phyloP scores from a whole-genome alignment of 2,113 vertebrate genomes.

The Oreochromis niloticus region DNA sequence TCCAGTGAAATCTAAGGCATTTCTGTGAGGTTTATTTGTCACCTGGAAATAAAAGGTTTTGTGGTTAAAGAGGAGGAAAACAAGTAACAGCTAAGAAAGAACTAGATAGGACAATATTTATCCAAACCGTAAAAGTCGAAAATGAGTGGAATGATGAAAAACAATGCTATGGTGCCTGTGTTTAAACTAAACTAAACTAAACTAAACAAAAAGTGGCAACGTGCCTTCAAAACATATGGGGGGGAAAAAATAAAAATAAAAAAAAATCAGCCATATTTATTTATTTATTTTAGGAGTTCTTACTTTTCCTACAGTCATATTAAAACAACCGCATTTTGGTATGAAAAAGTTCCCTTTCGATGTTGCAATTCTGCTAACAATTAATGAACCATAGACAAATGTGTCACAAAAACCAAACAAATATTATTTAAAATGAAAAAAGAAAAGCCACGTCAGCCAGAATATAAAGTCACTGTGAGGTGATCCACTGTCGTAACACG shows the following conservation, averaged over 20 bases:
- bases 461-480: slow-evolving; percentile 14
- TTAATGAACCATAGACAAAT: neutral
- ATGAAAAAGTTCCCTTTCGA: slow-evolving; percentile 49
- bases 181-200: neutral
- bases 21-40: slow-evolving; percentile 40
- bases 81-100: neutral
- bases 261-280: neutral
- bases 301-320: neutral
- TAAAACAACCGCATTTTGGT: slow-evolving; percentile 13
- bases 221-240: neutral
- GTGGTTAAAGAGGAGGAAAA: neutral
- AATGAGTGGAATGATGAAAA: neutral
- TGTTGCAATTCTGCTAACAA: neutral
- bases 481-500: neutral
- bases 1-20: slow-evolving; percentile 57
- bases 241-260: neutral
- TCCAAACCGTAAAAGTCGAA: neutral
- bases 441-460: neutral
- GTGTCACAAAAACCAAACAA: neutral
- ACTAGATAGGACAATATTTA: neutral
- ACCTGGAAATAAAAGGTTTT: neutral
- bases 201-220: neutral
- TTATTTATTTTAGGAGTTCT: neutral
- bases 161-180: neutral
- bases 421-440: neutral